Evolutionary conservation across 2,888 invertebrate species (phyloP), one percentile per base, ranked within the genome.

Genomic region (Silvanus unidentatus): DNA sequence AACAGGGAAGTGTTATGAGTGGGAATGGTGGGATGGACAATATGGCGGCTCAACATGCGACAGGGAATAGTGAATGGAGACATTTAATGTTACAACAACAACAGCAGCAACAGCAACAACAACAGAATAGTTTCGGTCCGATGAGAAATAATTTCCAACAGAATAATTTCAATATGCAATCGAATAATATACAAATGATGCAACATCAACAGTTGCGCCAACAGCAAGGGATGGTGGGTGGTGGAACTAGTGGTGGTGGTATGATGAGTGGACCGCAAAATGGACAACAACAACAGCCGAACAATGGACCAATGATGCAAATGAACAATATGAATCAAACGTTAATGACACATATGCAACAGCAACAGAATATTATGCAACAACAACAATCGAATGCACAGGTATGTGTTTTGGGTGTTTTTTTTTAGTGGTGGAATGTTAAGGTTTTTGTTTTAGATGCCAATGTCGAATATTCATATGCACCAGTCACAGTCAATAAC

Each of bases 401-500:
- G 71, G 74, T 75, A 57, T 48, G 48, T 52, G 14, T 50, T 61
- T 4, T 32, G 3, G 10, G 13, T n/a, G 32, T 5, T 4, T 32
- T 32, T 32, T 32, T 32, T 32, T 5, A 32, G 13, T 32, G 4
- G 4, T 32, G 10, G 10, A 32, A 8, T 32, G 11, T 32, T 12
- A 12, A 32, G 4, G n/a, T 5, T 32, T 52, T 51, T 46, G 44
- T 68, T 65, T 13, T 60, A 77, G 74, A 77, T 78, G 75, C 73
- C 76, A 12, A 73, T 78, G 73, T 74, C 79, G 52, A 81, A 78
- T 57, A 79, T 85, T 62, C 84, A 83, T 64, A 82, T 85, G 82
- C 78, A 77, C 58, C 84, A 84, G 67, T 78, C 79, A 3, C 83
- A 83, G 60, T 79, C 80, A 55, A 75, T 82, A 68, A 77, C 80